Evolutionary conservation across 35 echinoderm and acorn worm genomes (phyloP).

Genomic region (Heliocidaris erythrogramma): DNA sequence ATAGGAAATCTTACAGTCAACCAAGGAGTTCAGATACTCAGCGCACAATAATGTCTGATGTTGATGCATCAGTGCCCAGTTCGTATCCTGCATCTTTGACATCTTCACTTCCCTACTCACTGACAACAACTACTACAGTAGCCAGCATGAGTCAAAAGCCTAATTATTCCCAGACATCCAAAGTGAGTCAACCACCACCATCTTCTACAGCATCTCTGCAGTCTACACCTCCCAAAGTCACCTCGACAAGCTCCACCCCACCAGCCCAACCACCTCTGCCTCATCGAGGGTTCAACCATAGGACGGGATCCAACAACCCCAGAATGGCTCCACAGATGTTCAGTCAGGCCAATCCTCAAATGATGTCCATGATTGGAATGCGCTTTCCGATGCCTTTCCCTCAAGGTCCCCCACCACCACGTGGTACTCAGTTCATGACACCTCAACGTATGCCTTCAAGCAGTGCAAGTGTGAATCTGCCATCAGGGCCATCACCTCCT

Average conservation of each 20-base stretch:
- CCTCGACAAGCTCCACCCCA: not conserved
- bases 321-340: constrained; percentile 44
- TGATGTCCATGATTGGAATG: constrained; percentile 43
- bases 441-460: not conserved
- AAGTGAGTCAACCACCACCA: not conserved
- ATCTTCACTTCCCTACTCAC: constrained; percentile 24
- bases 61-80: not conserved
- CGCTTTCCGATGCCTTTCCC: not conserved
- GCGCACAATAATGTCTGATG: not conserved
- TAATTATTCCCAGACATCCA: not conserved
- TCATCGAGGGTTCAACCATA: constrained; percentile 13
- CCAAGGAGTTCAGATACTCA: constrained; percentile 24
- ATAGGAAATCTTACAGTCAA: constrained; percentile 27
- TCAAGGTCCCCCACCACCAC: not conserved
- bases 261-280: constrained; percentile 27
- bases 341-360: not conserved
- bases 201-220: not conserved
- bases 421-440: not conserved
- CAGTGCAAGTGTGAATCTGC: not conserved
- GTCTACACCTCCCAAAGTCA: not conserved
- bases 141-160: constrained; percentile 1
- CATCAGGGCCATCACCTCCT: not conserved
- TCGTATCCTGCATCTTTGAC: constrained; percentile 2
- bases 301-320: constrained; percentile 38
- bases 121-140: not conserved